Conservation (phyloP, 2,888 invertebrate genomes). For the Sinotaia quadrata region DNA sequence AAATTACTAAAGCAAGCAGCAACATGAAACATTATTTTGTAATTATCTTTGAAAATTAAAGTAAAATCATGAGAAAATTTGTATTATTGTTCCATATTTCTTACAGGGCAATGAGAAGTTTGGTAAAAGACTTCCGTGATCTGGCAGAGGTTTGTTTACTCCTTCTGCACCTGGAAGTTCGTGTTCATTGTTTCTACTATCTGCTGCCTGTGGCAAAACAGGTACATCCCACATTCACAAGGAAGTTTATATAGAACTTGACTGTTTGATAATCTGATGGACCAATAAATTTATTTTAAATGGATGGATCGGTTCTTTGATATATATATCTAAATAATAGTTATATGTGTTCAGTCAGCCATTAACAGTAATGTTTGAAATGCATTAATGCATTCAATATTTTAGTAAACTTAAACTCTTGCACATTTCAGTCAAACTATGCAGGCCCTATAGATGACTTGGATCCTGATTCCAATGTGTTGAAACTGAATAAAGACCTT, state of each 20-base stretch:
- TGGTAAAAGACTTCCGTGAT: conserved; percentile 83
- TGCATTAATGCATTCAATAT: background rate
- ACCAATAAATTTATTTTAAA: too few species aligned
- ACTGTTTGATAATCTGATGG: too few species aligned
- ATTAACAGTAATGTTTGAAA: too few species aligned
- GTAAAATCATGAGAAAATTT: too few species aligned
- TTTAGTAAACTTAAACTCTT: too few species aligned
- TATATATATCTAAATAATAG: too few species aligned
- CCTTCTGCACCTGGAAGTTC: conserved; percentile 92
- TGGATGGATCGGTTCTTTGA: too few species aligned
- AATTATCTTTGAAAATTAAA: background rate
- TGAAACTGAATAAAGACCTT: conserved; percentile 85
- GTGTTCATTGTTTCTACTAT: conserved; percentile 97
- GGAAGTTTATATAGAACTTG: too few species aligned
- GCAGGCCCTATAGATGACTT: conserved; percentile 80
- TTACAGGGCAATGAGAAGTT: conserved; percentile 54
- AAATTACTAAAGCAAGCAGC: background rate
- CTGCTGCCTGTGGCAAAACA: conserved; percentile 78
- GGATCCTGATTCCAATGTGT: conserved; percentile 83
- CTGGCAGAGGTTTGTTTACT: conserved; percentile 91
- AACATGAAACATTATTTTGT: background rate
- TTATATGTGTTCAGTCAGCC: too few species aligned
- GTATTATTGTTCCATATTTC: conserved; percentile 2
- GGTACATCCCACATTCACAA: too few species aligned
- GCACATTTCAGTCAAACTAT: conserved; percentile 65